phyloP scores from a whole-genome alignment of 1,140 invertebrate species.

The Batillaria attramentaria region DNA sequence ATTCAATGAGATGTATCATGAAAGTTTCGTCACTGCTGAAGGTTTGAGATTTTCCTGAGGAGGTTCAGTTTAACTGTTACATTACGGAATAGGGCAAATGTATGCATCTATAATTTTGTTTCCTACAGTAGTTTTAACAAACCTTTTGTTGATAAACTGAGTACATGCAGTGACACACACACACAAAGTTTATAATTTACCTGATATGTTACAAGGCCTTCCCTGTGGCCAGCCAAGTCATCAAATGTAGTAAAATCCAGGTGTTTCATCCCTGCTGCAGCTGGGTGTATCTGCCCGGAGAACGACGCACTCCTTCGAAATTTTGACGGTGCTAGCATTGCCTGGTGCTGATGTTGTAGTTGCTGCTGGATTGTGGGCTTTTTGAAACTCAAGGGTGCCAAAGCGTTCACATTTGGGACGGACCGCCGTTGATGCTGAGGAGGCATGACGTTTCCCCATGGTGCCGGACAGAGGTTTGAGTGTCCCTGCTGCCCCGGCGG shows the following conservation, averaged over 20 bases:
- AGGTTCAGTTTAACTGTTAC: neutral
- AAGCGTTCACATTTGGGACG: constrained; percentile 68
- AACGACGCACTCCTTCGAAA: constrained; percentile 91
- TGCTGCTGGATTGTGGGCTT: constrained; percentile 61
- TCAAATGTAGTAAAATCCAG: constrained; percentile 79
- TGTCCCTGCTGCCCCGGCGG: constrained; percentile 67
- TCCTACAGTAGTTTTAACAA: neutral
- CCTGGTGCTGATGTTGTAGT: constrained; percentile 67
- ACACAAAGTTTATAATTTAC: constrained; percentile 22
- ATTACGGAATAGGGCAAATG: neutral
- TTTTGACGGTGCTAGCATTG: constrained; percentile 82
- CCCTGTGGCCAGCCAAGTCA: constrained; percentile 53
- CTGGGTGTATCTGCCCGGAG: constrained; percentile 87
- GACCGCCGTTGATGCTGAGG: constrained; percentile 67
- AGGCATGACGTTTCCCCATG: constrained; percentile 66
- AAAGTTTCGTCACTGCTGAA: too few species aligned
- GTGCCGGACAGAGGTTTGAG: constrained; percentile 57
- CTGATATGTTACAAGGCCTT: constrained; percentile 43
- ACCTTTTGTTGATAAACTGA: neutral
- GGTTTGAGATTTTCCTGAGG: too few species aligned
- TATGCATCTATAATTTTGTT: neutral
- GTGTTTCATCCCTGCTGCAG: constrained; percentile 73
- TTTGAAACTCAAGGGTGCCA: constrained; percentile 64
- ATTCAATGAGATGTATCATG: too few species aligned
- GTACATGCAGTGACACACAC: neutral